Evolutionary conservation across 2,797 vertebrate genomes (phyloP).

Genomic region (Peromyscus melanophrys): DNA sequence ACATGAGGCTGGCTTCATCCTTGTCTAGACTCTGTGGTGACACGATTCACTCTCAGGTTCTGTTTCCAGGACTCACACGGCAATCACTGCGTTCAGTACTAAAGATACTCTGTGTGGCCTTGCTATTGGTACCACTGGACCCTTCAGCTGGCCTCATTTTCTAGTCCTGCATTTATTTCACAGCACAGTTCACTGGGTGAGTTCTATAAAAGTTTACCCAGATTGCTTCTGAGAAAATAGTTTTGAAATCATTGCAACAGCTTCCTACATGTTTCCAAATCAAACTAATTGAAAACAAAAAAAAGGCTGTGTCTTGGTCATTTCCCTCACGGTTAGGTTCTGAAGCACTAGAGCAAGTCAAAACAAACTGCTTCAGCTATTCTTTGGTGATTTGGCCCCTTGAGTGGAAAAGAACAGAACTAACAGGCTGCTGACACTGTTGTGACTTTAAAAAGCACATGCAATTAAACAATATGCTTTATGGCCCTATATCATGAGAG

Average conservation of each 20-base stretch:
- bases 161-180: not conserved
- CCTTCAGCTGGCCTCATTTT: slow-evolving; percentile 16
- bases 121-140: not conserved
- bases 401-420: slow-evolving; percentile 2
- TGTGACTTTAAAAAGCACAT: not conserved
- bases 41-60: not conserved
- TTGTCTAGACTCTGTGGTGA: not conserved
- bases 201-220: slow-evolving; percentile 47
- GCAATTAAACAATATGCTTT: not conserved
- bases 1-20: not conserved
- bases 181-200: slow-evolving; percentile 14
- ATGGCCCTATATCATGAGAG: not conserved
- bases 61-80: not conserved
- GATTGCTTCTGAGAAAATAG: slow-evolving; percentile 24
- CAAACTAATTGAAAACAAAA: slow-evolving; percentile 67
- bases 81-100: not conserved
- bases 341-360: not conserved
- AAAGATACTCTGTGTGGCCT: not conserved
- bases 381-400: not conserved
- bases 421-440: not conserved
- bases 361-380: not conserved
- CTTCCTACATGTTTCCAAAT: slow-evolving; percentile 62
- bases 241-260: slow-evolving; percentile 64
- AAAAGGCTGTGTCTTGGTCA: slow-evolving; percentile 9
- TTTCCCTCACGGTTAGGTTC: not conserved